Conservation (phyloP, 2,797 vertebrate genomes). For the Gobio occitaniae region DNA sequence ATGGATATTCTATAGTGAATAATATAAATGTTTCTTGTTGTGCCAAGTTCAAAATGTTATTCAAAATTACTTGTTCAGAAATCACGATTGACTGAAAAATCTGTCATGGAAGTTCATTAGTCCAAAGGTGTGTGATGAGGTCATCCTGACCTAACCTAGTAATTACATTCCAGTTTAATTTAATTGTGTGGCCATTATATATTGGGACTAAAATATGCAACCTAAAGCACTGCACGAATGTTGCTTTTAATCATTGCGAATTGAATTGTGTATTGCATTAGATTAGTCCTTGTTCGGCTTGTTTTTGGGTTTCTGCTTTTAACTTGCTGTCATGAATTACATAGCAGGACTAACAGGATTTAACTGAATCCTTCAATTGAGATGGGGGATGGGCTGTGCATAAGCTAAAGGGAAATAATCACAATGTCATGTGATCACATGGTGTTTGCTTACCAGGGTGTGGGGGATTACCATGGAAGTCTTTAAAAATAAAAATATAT, state of each 20-base stretch:
- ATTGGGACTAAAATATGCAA: background rate
- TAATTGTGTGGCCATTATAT: background rate
- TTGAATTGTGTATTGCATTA: background rate
- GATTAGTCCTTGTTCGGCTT: background rate
- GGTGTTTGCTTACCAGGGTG: conserved; percentile 15
- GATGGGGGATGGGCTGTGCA: conserved; percentile 50
- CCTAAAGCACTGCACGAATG: background rate
- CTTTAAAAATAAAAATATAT: background rate
- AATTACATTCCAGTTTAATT: background rate
- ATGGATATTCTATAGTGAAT: background rate
- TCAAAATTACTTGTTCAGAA: background rate
- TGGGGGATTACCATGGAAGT: background rate
- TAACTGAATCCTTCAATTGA: no score
- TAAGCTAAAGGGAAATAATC: conserved; percentile 32
- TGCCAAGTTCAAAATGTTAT: background rate
- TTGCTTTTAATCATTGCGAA: background rate
- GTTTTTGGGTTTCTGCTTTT: background rate
- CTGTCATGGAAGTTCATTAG: background rate
- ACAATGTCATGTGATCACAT: conserved; percentile 47
- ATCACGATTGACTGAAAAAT: background rate
- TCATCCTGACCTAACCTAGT: background rate
- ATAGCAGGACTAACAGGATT: no score
- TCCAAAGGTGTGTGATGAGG: background rate
- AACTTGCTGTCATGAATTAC: conserved; percentile 4
- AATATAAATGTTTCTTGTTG: background rate